Evolutionary conservation across 2,113 vertebrate species (phyloP).

Genomic region (Saguinus imperator): DNA sequence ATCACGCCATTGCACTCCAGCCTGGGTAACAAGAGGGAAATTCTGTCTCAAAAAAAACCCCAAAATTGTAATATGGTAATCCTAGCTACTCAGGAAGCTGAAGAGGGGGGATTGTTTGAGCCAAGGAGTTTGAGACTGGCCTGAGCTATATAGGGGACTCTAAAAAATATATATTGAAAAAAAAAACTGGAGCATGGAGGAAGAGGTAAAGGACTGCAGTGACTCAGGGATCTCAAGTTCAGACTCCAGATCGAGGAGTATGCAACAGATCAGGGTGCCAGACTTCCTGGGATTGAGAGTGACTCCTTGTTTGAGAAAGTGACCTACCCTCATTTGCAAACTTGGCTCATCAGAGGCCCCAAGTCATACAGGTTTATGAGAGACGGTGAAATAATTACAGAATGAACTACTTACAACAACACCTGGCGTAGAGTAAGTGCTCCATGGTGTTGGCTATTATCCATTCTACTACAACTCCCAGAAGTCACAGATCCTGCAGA

Average conservation of each 20-base stretch:
- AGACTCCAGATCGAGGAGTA: background rate
- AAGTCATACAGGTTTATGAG: background rate
- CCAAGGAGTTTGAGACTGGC: too few relatives aligned
- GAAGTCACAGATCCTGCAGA: background rate
- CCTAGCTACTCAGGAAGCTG: too few relatives aligned
- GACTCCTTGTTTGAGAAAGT: background rate
- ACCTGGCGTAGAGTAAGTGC: background rate
- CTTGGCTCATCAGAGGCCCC: background rate
- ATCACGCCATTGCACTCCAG: too few relatives aligned
- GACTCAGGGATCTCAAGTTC: background rate
- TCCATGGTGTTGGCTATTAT: background rate
- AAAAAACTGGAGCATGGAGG: background rate
- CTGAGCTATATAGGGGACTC: too few relatives aligned
- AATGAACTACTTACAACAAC: background rate
- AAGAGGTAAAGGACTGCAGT: background rate
- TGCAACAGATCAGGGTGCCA: fast-evolving
- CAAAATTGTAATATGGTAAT: too few relatives aligned
- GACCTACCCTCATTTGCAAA: background rate
- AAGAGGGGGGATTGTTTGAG: too few relatives aligned
- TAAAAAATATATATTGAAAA: background rate
- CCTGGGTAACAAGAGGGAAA: background rate
- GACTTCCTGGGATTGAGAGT: background rate
- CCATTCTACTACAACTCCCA: background rate
- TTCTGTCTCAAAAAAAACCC: background rate
- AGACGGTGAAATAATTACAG: background rate